phyloP scores from a whole-genome alignment of 2,113 vertebrate genomes.

The Raja brachyura region DNA sequence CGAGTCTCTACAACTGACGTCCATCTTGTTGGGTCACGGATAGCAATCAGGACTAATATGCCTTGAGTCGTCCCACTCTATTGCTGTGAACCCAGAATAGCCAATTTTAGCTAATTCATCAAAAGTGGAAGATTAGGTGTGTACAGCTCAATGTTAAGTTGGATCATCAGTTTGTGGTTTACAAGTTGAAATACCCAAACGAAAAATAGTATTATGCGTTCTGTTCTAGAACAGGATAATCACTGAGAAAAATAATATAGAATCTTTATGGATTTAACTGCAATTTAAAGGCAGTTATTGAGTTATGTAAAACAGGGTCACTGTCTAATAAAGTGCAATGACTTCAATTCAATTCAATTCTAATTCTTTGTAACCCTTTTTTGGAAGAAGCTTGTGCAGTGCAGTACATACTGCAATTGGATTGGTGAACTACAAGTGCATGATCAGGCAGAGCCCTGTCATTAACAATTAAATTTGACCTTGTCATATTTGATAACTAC shows the following conservation, averaged over 20 bases:
- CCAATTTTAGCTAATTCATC: neutral
- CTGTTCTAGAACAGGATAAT: neutral
- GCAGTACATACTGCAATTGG: neutral
- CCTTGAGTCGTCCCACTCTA: neutral
- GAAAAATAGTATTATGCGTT: neutral
- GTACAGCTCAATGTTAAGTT: neutral
- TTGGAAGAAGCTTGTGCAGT: neutral
- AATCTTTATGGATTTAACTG: neutral
- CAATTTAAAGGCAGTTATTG: neutral
- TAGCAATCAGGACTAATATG: neutral
- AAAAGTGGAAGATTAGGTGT: neutral
- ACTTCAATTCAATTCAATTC: neutral
- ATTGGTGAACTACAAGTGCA: constrained; percentile 43
- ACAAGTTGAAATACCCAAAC: neutral
- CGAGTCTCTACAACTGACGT: neutral
- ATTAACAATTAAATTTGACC: constrained; percentile 57
- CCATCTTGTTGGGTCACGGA: neutral
- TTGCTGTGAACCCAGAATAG: neutral
- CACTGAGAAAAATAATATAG: neutral
- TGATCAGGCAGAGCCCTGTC: constrained; percentile 48
- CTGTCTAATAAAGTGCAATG: neutral
- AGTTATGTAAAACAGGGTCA: neutral
- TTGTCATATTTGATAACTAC: constrained; percentile 54
- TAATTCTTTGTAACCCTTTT: neutral
- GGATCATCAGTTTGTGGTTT: neutral